Evolutionary conservation across 30 jellyfish, hydroid and myxozoan species (phyloP), one percentile per base, ranked within the genome.

Genomic region (Turritopsis dohrnii): DNA sequence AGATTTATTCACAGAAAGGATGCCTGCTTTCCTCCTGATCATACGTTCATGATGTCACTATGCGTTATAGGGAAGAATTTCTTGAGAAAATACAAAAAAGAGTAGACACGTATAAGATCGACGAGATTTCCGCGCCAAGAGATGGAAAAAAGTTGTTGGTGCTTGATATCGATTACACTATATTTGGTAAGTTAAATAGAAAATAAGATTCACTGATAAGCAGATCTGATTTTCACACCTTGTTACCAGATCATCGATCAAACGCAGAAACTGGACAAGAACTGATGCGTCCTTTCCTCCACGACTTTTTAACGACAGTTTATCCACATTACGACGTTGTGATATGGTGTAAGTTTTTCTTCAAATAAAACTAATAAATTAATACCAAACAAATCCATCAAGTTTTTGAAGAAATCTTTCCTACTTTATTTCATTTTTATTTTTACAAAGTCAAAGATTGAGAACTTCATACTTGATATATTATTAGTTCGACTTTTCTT

Each of bases 191-290:
- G 60, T 41, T 3, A 13, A 41, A 41, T 3, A 41, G 60, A n/a
- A n/a, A n/a, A n/a, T n/a, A n/a, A n/a, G n/a, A n/a, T n/a, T n/a
- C n/a, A n/a, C n/a, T n/a, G n/a, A n/a, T n/a, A n/a, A n/a, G n/a
- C 13, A 41, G 60, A 41, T 41, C 60, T 41, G 60, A 41, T 41
- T 41, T 41, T 41, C 13, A 41, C 60, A 41, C n/a, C n/a, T n/a
- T n/a, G n/a, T n/a, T n/a, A n/a, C n/a, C n/a, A 94, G 99, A 94
- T 74, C 99, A 94, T 72, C 84, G 89, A 71, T 94, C 99, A 16
- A 88, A 84, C 17, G 99, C 97, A 24, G 99, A 94, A 80, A 89
- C 81, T 20, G 99, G 99, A 8, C 52, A 81, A 17, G 96, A 94
- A 27, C 72, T 94, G 87, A 94, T 94, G 99, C 87, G 99, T 18